A percentile compares a stretch with the other conserved stretches of the same genome.
Evolutionary conservation across 2,113 vertebrate species (phyloP).

Genomic region (Chaetodon auriga): DNA sequence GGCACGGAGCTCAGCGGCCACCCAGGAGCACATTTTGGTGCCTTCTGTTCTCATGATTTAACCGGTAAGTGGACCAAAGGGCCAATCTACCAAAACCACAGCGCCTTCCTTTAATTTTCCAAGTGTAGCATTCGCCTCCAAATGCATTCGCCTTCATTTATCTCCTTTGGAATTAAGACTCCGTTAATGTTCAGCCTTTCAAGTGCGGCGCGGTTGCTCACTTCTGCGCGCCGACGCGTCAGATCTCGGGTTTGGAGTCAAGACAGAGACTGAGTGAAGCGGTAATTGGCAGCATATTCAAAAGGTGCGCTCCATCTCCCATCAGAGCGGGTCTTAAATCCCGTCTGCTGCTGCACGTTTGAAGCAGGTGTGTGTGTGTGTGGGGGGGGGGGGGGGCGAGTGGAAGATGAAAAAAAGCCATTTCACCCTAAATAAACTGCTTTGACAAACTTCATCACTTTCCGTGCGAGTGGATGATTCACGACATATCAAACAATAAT

Average conservation of each 20-base stretch:
- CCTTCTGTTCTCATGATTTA: conserved; percentile 42
- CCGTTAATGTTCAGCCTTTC: conserved; percentile 48
- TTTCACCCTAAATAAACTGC: conserved; percentile 64
- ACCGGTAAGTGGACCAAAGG: conserved; percentile 31
- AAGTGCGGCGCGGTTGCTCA: conserved; percentile 32
- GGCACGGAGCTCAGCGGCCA: conserved; percentile 28
- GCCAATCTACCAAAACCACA: conserved; percentile 12
- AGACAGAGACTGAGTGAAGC: conserved; percentile 55
- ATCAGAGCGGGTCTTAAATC: conserved; percentile 50
- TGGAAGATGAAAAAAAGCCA: conserved; percentile 25
- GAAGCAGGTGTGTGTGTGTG: conserved; percentile 42
- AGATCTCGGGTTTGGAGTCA: conserved; percentile 64
- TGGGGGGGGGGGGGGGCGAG: not conserved
- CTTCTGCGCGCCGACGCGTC: conserved; percentile 36
- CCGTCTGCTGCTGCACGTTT: conserved; percentile 46
- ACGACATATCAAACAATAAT: conserved; percentile 44
- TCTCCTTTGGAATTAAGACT: conserved; percentile 38
- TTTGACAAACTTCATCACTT: conserved; percentile 63
- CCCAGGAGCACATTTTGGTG: conserved; percentile 43
- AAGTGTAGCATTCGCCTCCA: conserved; percentile 18
- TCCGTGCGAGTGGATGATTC: conserved; percentile 33
- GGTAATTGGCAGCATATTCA: conserved; percentile 69
- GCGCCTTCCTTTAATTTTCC: conserved; percentile 48
- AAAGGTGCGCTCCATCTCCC: conserved; percentile 60
- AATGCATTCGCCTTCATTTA: conserved; percentile 39